These are phyloP conservation scores for Tenebrosternarchus preto DNA, from an alignment of 2,113 vertebrate species.

Conservation along the genomic window DNA sequence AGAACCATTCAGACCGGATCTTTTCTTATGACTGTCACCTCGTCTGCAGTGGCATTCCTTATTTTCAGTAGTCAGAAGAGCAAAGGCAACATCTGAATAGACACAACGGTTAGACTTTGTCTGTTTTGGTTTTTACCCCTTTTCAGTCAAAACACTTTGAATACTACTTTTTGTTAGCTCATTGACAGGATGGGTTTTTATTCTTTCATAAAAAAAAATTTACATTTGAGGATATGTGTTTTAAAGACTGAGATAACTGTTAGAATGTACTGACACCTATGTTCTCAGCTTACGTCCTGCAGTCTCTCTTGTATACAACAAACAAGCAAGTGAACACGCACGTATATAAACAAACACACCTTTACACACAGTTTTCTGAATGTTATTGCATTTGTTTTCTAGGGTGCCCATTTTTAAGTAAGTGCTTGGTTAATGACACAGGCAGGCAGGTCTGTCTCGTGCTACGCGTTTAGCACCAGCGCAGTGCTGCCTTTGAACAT, in stretches of 20 bases:
- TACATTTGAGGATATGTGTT: slow-evolving; percentile 41
- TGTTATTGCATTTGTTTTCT: slow-evolving; percentile 10
- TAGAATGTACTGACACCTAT: slow-evolving; percentile 70
- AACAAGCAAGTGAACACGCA: slow-evolving; percentile 51
- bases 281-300: slow-evolving; percentile 62
- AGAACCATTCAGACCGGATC: slow-evolving; percentile 34
- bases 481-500: too few species aligned
- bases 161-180: slow-evolving; percentile 64
- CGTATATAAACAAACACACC: not conserved
- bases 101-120: slow-evolving; percentile 33
- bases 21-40: slow-evolving; percentile 8
- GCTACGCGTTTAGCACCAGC: slow-evolving; percentile 7
- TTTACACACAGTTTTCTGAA: slow-evolving; percentile 3
- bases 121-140: slow-evolving; percentile 60
- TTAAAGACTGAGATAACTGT: slow-evolving; percentile 59
- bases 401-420: slow-evolving; percentile 18
- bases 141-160: slow-evolving; percentile 64
- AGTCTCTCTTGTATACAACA: slow-evolving; percentile 45
- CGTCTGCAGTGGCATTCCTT: slow-evolving; percentile 43
- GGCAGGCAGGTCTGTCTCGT: slow-evolving; percentile 15
- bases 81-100: slow-evolving; percentile 51
- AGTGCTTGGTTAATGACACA: slow-evolving; percentile 41
- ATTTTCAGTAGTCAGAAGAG: slow-evolving; percentile 39
- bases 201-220: slow-evolving; percentile 43
- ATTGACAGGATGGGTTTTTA: slow-evolving; percentile 61